Evolutionary conservation across 2,113 vertebrate genomes (phyloP), one percentile per base, ranked within the genome.

Genomic region (Paradoxurus hermaphroditus): DNA sequence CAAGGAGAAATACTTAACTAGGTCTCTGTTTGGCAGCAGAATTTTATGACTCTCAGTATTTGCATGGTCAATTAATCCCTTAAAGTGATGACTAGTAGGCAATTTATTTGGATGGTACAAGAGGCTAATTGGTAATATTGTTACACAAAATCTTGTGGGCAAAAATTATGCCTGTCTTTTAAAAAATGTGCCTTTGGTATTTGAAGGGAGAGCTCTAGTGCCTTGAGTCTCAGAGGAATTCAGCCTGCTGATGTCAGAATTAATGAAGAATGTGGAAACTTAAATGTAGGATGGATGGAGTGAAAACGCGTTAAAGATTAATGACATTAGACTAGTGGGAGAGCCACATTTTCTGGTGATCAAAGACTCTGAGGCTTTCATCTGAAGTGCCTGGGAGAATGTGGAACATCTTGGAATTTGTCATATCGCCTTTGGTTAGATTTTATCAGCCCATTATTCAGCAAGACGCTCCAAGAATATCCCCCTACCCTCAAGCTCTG

Each of bases 101-200:
- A 94, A 92, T 97, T 98, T 97, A 96, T 94, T 91, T 95, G 73
- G 78, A 90, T n/a, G 46, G 79, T 97, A 95, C 70, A 95, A 98
- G 59, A 96, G 83, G 89, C 95, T 97, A 97, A 98, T 97, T 98
- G 95, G 96, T 93, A 97, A 97, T 97, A 95, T 97, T 94, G 97
- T 93, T 97, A 94, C 84, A 97, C 86, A 93, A 96, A 96, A 90
- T 96, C 91, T 84, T 95, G 75, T 88, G 94, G 93, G 96, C 44
- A 87, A 96, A 98, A 97, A 97, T 96, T 95, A 97, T 97, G 93
- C 93, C 83, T 96, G 68, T 91, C 82, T 98, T 96, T 95, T 62
- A 95, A 97, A 95, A 96, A 96, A 77, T 49, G 72, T 93, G 56
- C 82, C 83, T 94, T 97, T 95, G 84, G 94, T 88, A 85, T 97